Evolutionary conservation across 2,888 invertebrate genomes (phyloP), one percentile per base, ranked within the genome.

Genomic region (Suillia variegata): DNA sequence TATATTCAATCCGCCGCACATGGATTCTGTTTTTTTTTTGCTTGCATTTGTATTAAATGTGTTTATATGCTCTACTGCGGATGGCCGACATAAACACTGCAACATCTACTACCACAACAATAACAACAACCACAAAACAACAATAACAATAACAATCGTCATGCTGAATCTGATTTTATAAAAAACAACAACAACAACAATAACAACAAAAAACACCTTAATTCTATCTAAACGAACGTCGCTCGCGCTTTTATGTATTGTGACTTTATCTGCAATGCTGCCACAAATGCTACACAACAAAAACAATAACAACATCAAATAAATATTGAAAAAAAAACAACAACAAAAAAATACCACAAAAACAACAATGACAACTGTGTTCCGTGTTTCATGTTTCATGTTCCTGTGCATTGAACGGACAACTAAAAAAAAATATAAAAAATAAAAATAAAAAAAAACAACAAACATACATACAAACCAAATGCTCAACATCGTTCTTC

Each of bases 241-340:
- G n/a, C n/a, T n/a, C n/a, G n/a, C n/a, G n/a, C 70, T 74, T 70
- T 74, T 74, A 74, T 70, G 71, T 66, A 62, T 58, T 62, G 48
- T 57, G 67, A 66, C 63, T 67, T 58, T 55, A 15, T 56, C 31
- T 62, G 8, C 51, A 53, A 53, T 50, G 42, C 17, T 31, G 56
- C 53, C 50, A 47, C 56, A 60, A 55, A 61, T 54, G n/a, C n/a
- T 61, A 50, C 59, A 66, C 47, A 54, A 61, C 45, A 56, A 60
- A 54, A 59, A 56, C 49, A 47, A 64, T 62, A 66, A 70, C 49
- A 26, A 55, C 26, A 54, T 10, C 2, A 34, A 15, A 10, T 22
- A 17, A 20, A 18, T 21, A 21, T 20, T 47, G 5, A 54, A n/a
- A 45, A 52, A 53, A 20, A 5, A 34, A 42, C 13, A 42, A 59